Base-by-base conservation (phyloP, 1,140 invertebrate genomes). In the Cotesia typhae region DNA sequence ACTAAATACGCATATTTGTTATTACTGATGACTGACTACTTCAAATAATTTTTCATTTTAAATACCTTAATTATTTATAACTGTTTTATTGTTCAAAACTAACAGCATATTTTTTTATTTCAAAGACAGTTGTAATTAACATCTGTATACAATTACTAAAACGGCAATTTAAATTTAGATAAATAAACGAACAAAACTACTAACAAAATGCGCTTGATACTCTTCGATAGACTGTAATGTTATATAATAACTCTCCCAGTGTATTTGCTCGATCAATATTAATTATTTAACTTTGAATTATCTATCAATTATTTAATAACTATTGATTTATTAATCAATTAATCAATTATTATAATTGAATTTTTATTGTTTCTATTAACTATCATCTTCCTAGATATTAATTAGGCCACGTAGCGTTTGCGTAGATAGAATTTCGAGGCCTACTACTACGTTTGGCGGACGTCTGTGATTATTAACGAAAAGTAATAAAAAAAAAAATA, bases 401-500 rank as follows among this genome's bases (percentile, higher is more conserved):
- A 57, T 72, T 73, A 73, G 38, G 71, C 70, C 47, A 10, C 73
- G 65, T 78, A 75, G 71, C 47, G 70, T 76, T 74, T 75, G 75
- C 60, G 70, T 77, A 76, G 60, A 20, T 66, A 73, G 75, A 77
- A 71, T 76, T 75, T 78, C 72, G 20, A 71, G 74, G 78, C 79
- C 79, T 79, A 77, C 74, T 79, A 77, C 74, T 77, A 74, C 76
- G 75, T 79, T 79, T 79, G 79, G 77, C 79, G 75, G 73, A 79
- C 75, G 78, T 81, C 77, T 81, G 78, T 81, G 76, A 81, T 81
- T 81, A 79, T 77, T 47, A 65, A 65, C 36, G 28, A 47, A 41
- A 65, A 65, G 38, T 65, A 65, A 65, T 41, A 41, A 65, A 47
- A 65, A 14, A 72, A 65, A 70, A 52, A 67, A 36, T 73, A 70